A percentile compares a stretch with the other conserved stretches of the same genome.
These are phyloP conservation scores for Charadrius vociferus DNA, from an alignment of 2,113 vertebrate genomes.

Conservation along the genomic window DNA sequence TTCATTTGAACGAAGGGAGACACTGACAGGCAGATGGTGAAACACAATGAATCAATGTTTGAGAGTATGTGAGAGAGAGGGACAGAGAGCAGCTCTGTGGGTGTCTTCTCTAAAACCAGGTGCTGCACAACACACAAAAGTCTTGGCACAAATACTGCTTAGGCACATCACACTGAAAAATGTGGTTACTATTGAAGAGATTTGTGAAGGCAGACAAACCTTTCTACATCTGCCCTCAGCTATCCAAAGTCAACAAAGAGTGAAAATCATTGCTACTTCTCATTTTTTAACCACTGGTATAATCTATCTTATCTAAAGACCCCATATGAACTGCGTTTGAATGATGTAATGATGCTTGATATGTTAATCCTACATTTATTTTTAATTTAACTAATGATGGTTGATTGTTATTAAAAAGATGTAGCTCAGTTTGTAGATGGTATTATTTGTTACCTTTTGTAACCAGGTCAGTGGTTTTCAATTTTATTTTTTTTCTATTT, in stretches of 20 bases:
- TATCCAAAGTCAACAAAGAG: background rate
- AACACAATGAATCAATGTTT: background rate
- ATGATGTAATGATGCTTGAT: background rate
- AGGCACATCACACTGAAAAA: background rate
- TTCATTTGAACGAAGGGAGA: background rate
- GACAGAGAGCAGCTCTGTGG: background rate
- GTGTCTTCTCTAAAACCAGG: background rate
- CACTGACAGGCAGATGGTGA: background rate
- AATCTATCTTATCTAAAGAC: background rate
- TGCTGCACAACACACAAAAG: background rate
- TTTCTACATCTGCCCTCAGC: background rate
- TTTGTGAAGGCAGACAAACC: background rate
- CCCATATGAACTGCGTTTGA: background rate
- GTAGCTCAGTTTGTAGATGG: background rate
- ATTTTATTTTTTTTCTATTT: background rate
- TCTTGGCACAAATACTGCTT: background rate
- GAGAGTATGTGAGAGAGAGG: background rate
- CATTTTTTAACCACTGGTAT: background rate
- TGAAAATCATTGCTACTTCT: background rate
- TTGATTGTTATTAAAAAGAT: slow-evolving; percentile 24
- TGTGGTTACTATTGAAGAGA: background rate
- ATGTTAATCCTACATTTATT: slow-evolving; percentile 38
- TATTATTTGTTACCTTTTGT: background rate
- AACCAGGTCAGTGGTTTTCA: background rate
- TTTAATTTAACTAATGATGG: slow-evolving; percentile 36